Percentiles rank a stretch among this genome's conserved stretches.
phyloP scores from a whole-genome alignment of 2,113 vertebrate genomes.

The Phasianus colchicus region DNA sequence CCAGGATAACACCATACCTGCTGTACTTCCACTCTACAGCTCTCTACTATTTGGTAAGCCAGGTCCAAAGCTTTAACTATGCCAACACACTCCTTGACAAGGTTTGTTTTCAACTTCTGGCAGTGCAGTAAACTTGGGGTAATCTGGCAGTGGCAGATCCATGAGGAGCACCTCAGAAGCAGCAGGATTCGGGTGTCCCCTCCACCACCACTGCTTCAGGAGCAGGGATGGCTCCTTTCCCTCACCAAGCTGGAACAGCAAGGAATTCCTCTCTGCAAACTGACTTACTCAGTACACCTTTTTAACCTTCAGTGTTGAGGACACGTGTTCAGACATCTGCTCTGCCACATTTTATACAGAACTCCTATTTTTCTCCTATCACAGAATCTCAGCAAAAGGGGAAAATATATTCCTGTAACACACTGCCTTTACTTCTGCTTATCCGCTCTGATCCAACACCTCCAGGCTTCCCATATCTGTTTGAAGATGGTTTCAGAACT shows the following conservation, averaged over 20 bases:
- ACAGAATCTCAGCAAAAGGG: not conserved
- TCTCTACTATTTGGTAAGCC: slow-evolving; percentile 1
- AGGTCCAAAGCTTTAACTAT: slow-evolving; percentile 24
- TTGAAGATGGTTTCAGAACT: slow-evolving; percentile 34
- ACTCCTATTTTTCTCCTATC: not conserved
- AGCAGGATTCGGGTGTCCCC: not conserved
- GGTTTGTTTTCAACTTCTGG: slow-evolving; percentile 29
- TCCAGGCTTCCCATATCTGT: not conserved
- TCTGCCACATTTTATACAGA: not conserved
- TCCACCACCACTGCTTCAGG: not conserved
- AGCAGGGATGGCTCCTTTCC: not conserved
- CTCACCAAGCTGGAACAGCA: not conserved
- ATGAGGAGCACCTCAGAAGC: not conserved
- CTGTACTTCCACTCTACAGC: not conserved
- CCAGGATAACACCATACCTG: slow-evolving; percentile 12
- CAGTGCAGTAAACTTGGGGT: not conserved
- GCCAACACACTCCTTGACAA: slow-evolving; percentile 1
- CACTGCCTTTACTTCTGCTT: not conserved
- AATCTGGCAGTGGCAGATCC: not conserved
- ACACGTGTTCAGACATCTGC: not conserved
- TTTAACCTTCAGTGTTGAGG: not conserved
- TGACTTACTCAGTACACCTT: not conserved
- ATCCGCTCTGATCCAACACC: not conserved
- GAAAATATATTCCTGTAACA: not conserved
- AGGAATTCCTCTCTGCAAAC: not conserved